Base-by-base conservation (phyloP, 2,113 vertebrate species). In the Passer domesticus region DNA sequence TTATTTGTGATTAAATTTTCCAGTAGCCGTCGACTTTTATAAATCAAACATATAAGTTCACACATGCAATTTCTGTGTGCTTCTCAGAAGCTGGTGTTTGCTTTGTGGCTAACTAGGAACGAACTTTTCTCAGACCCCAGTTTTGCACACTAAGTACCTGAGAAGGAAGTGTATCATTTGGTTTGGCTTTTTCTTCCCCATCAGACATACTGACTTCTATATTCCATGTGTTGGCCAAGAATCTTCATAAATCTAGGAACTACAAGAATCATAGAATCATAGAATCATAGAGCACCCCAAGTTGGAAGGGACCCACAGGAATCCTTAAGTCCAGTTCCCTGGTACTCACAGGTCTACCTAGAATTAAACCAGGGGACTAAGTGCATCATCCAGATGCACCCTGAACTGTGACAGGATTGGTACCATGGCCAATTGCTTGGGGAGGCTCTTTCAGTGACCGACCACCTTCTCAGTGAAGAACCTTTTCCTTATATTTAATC, bases 321-420 rank as follows among this genome's bases (percentile, higher is more conserved):
- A 62, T 33, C 15, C 60, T 21, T 0, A 4, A 81, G 15, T 46
- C 16, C 19, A 30, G 15, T 18, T 50, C 27, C 15, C 21, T 53
- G 27, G 15, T 60, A 14, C 21, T 66, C 6, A 1, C n/a, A 83
- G 15, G 21, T 28, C 15, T 41, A 63, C 31, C 4, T 46, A 70
- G 80, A 88, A 60, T 2, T 46, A 52, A 69, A 63, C 6, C 5
- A 16, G 39, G 13, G 13, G 19, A 23, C 24, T 58, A 62, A 68
- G 7, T 53, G 8, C 1, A 6, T 50, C 1, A 3, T 31, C 7
- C 53, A 64, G 30, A 74, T 6, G 8, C 2, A 27, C 2, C 2
- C n/a, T 88, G 41, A 50, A 31, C 13, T 88, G 55, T 87, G 58
- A 44, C 14, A 59, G 18, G 3, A 9, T 33, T 63, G 41, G 8